Evolutionary conservation across 2,113 vertebrate genomes (phyloP).

Genomic region (Ameiurus melas): DNA sequence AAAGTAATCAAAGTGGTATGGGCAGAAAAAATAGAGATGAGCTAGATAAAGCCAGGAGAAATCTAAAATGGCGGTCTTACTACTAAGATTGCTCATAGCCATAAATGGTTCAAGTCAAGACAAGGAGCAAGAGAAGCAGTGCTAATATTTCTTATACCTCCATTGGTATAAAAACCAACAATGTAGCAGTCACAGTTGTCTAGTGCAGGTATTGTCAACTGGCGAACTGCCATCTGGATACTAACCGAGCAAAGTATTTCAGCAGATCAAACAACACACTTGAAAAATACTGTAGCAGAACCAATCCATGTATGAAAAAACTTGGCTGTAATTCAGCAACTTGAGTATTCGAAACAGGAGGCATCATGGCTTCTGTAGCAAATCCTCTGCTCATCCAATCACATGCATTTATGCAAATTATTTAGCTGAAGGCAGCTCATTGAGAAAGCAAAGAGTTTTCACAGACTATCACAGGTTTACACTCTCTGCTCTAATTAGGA

Average conservation of each 20-base stretch:
- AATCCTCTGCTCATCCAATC: background rate
- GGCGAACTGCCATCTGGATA: background rate
- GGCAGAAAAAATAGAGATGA: slow-evolving; percentile 2
- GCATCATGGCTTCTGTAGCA: background rate
- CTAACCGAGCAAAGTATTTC: background rate
- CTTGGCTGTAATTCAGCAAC: background rate
- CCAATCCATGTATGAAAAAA: background rate
- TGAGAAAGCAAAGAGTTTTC: slow-evolving; percentile 3
- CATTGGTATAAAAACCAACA: background rate
- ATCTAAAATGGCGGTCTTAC: background rate
- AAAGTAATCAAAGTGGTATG: background rate
- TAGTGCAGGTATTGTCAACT: background rate
- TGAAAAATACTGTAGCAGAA: background rate
- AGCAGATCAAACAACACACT: background rate
- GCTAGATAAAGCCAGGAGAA: background rate
- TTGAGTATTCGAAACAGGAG: background rate
- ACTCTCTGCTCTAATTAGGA: background rate
- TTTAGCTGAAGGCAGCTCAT: background rate
- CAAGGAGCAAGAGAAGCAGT: background rate
- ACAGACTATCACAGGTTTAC: background rate
- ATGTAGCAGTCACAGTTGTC: background rate
- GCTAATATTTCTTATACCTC: background rate
- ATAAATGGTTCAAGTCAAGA: background rate
- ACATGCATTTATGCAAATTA: background rate
- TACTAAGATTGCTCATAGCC: background rate